These are phyloP conservation scores for Dolomedes plantarius DNA, from an alignment of 2,888 invertebrate species.

Conservation along the genomic window DNA sequence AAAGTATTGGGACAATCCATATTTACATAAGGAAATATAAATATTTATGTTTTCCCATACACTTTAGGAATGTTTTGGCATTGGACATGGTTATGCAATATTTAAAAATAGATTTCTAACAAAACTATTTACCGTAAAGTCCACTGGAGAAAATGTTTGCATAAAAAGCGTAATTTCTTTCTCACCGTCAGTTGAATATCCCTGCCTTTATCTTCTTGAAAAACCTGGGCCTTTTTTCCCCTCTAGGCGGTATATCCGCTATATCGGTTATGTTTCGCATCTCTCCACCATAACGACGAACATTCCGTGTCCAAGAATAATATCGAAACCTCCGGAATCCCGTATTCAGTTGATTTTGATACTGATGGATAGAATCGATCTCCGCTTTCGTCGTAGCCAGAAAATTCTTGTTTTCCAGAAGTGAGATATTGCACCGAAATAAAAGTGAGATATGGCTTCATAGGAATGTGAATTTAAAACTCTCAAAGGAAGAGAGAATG, in stretches of 20 bases:
- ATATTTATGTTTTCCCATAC: too few relatives aligned
- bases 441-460: background rate
- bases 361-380: conserved; percentile 10
- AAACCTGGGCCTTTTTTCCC: background rate
- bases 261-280: background rate
- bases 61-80: too few relatives aligned
- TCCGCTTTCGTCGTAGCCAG: background rate
- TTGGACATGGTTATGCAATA: too few relatives aligned
- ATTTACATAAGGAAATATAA: too few relatives aligned
- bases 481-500: background rate
- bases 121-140: too few relatives aligned
- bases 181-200: background rate
- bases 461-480: background rate
- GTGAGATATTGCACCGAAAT: background rate
- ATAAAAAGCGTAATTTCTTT: background rate
- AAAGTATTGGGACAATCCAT: too few relatives aligned
- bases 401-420: background rate
- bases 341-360: conserved; percentile 17
- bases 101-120: too few relatives aligned
- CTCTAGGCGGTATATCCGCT: background rate
- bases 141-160: too few relatives aligned
- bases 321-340: background rate
- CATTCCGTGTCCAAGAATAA: background rate
- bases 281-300: background rate
- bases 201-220: background rate